Evolutionary conservation across 2,797 vertebrate genomes (phyloP), one percentile per base, ranked within the genome.

Genomic region (Delichon dasypus): DNA sequence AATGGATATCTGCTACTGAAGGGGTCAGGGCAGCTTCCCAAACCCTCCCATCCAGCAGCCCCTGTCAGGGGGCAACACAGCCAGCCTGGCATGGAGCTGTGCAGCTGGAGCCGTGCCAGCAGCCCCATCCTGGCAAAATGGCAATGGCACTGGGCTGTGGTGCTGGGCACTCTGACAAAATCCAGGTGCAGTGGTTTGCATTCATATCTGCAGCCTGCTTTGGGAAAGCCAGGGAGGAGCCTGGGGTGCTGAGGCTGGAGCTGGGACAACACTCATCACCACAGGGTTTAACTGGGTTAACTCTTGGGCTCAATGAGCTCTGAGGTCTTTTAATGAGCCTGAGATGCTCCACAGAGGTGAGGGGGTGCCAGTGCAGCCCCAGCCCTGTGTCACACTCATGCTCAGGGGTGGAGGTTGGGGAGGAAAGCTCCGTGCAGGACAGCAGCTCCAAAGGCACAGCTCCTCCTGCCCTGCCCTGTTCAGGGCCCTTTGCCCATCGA

Each of bases 161-260:
- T 21, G 72, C 48, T 50, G 61, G 51, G 66, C 62, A 34, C 0
- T 0, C 45, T 38, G 66, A 19, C 51, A 51, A 32, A 42, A 29
- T 1, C 9, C 38, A 9, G 29, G 27, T 2, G 1, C 11, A 25
- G 50, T 11, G 13, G 47, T 23, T 44, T 57, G 10, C 8, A 2
- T 11, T 26, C 1, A 0, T 23, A 0, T 30, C 40, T 64, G 45
- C 74, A 85, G 54, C 23, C 19, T 36, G 58, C 26, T 70, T 3
- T 5, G 62, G 61, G 61, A 65, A 36, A 65, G 47, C 6, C 45
- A n/a, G 18, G 17, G 36, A 83, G 38, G 13, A 61, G 47, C 36
- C 53, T 13, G 0, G 19, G 29, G 26, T 30, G 48, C 78, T 23
- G 44, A 36, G n/a, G 11, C 14, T 42, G n/a, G 19, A 50, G 3